Evolutionary conservation across 2,113 vertebrate genomes (phyloP).

Genomic region (Micronycteris hirsuta): DNA sequence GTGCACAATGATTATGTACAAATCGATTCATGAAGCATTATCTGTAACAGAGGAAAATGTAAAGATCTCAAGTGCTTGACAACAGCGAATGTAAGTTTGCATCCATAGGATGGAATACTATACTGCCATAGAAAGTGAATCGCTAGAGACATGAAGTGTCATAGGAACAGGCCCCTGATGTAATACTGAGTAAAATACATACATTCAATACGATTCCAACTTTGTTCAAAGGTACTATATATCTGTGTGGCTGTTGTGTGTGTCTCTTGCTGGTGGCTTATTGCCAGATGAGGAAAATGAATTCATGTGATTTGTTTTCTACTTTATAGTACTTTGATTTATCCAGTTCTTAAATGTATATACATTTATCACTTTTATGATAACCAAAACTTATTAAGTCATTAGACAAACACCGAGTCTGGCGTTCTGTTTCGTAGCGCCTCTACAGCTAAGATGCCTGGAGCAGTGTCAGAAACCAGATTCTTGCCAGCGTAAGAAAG

Average conservation of each 20-base stretch:
- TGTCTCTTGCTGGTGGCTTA: neutral
- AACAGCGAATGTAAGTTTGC: neutral
- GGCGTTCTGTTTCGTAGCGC: neutral
- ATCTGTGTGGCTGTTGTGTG: neutral
- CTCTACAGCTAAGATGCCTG: neutral
- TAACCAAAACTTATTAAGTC: neutral
- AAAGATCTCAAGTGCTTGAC: neutral
- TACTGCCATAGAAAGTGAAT: neutral
- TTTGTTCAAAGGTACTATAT: neutral
- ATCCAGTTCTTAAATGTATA: neutral
- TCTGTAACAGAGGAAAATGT: neutral
- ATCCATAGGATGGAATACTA: neutral
- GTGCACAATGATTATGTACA: neutral
- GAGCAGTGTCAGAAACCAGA: neutral
- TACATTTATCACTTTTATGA: neutral
- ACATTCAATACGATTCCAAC: neutral
- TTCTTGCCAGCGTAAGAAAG: neutral
- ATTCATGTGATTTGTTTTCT: neutral
- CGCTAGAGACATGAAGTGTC: neutral
- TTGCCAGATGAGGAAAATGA: neutral
- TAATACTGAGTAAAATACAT: constrained; percentile 10
- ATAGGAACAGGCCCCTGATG: neutral
- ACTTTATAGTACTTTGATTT: constrained; percentile 11
- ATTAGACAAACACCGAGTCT: neutral
- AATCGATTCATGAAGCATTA: neutral